Conservation (phyloP, 2,113 vertebrate genomes). For the Myotis davidii region DNA sequence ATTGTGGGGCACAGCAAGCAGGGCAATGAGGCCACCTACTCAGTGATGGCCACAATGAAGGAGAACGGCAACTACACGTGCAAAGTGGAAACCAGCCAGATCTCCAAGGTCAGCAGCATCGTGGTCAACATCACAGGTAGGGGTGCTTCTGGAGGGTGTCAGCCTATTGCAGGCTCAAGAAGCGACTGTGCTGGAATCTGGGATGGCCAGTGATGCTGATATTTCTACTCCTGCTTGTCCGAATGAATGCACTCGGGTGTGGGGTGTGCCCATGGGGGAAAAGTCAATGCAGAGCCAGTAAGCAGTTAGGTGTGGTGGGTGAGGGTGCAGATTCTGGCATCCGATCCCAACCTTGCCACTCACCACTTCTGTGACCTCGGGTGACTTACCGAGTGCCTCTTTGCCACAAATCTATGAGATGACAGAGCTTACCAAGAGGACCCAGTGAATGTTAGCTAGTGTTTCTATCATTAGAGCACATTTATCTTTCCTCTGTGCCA, state of each 20-base stretch:
- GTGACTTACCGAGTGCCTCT: neutral
- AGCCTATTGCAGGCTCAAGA: fast-evolving
- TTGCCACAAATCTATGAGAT: neutral
- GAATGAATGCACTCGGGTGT: neutral
- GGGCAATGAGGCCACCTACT: constrained; percentile 57
- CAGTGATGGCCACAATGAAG: constrained; percentile 78
- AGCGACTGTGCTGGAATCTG: neutral
- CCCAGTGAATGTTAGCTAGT: neutral
- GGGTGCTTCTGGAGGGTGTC: neutral
- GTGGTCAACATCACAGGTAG: constrained; percentile 85
- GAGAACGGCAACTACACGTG: constrained; percentile 85
- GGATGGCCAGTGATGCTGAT: neutral
- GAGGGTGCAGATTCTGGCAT: neutral
- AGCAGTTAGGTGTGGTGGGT: neutral
- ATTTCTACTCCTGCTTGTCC: neutral
- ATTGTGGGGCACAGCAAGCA: constrained; percentile 79
- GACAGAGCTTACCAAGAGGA: neutral
- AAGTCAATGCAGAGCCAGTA: neutral
- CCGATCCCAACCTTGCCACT: neutral
- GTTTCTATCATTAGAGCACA: neutral
- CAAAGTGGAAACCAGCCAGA: constrained; percentile 84
- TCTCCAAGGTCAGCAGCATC: constrained; percentile 83
- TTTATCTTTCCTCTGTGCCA: neutral
- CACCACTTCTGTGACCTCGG: neutral
- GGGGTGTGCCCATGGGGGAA: neutral